Conservation (phyloP, 2,888 invertebrate species). For the Girardia tigrina region DNA sequence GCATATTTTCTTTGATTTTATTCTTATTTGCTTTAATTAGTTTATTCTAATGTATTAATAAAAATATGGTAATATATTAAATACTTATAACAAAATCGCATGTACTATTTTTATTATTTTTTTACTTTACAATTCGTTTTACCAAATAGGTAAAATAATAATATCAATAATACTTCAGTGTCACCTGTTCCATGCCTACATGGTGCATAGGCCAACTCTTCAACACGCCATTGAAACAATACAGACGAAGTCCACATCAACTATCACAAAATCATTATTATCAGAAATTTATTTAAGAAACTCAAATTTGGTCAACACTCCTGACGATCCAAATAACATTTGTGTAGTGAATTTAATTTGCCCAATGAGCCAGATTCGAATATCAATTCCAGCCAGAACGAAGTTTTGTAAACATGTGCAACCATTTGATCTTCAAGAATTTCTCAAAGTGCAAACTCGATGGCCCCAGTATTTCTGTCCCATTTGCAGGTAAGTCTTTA, state of each 20-base stretch:
- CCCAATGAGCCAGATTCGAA: constrained; percentile 25
- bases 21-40: too few relatives aligned
- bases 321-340: not conserved
- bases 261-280: constrained; percentile 12
- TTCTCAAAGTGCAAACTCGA: constrained; percentile 6
- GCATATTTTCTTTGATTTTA: too few relatives aligned
- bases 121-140: too few relatives aligned
- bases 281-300: not conserved
- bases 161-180: not conserved
- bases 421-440: constrained; percentile 28
- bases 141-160: too few relatives aligned
- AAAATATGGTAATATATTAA: too few relatives aligned
- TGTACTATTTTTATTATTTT: too few relatives aligned
- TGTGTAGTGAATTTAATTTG: constrained; percentile 14
- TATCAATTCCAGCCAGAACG: constrained; percentile 9
- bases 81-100: too few relatives aligned
- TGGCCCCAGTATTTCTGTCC: constrained; percentile 29
- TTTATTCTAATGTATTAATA: too few relatives aligned
- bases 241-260: not conserved
- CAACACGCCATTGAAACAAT: not conserved
- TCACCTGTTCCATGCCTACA: constrained; percentile 24
- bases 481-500: constrained; percentile 16
- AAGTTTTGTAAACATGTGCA: constrained; percentile 18
- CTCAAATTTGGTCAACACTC: not conserved
- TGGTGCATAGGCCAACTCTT: constrained; percentile 28